These are phyloP conservation scores for Meleagris gallopavo DNA, from an alignment of 2,113 vertebrate genomes.

Conservation along the genomic window DNA sequence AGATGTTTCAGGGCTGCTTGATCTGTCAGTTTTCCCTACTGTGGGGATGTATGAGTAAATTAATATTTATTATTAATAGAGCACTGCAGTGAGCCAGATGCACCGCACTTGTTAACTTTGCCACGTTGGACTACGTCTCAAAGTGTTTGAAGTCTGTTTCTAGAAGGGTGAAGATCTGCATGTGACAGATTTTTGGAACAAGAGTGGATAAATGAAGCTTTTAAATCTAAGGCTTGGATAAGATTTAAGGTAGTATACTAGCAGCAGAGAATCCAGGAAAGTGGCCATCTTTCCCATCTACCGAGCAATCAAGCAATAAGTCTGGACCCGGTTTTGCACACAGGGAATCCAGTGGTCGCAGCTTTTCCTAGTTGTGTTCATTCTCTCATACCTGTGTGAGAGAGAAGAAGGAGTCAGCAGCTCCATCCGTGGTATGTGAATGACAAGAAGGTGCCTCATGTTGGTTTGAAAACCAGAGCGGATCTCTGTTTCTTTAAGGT, in stretches of 20 bases:
- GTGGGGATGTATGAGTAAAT: neutral
- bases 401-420: neutral
- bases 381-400: neutral
- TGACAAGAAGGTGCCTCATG: neutral
- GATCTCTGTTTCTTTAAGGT: neutral
- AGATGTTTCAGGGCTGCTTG: slow-evolving; percentile 4
- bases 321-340: neutral
- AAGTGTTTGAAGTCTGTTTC: neutral
- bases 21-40: neutral
- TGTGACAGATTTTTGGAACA: neutral
- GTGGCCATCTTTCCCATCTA: neutral
- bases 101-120: neutral
- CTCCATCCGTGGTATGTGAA: neutral
- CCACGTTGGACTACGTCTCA: neutral
- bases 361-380: neutral
- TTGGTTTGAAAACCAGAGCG: neutral
- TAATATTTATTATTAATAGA: slow-evolving; percentile 24
- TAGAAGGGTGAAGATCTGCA: neutral
- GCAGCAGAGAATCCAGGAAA: neutral
- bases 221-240: neutral
- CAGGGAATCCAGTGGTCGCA: neutral
- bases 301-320: neutral
- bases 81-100: neutral
- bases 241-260: neutral
- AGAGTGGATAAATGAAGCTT: neutral